Evolutionary conservation across 2,888 invertebrate genomes (phyloP).

Genomic region (Ophion costatus): DNA sequence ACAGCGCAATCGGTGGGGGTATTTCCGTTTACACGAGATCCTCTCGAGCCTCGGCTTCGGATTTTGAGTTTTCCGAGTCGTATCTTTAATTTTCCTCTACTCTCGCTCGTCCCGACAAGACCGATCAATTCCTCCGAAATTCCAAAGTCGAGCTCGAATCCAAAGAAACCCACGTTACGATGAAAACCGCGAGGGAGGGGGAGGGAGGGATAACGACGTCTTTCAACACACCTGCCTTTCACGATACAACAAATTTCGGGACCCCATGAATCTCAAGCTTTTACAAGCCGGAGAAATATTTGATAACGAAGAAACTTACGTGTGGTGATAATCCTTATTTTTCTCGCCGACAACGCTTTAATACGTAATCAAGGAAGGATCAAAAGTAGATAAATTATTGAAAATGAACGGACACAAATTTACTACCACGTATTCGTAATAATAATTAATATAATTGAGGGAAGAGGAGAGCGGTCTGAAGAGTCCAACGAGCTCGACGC

Average conservation of each 20-base stretch:
- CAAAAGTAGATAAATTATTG: slow-evolving; percentile 59
- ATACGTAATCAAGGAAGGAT: slow-evolving; percentile 54
- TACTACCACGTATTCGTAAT: slow-evolving; percentile 13
- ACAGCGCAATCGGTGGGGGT: slow-evolving; percentile 90
- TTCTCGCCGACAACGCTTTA: slow-evolving; percentile 36
- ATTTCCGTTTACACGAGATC: slow-evolving; percentile 91
- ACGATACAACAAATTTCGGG: slow-evolving; percentile 45
- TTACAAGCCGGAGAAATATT: slow-evolving; percentile 34
- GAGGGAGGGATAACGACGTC: slow-evolving; percentile 20
- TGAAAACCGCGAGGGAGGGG: slow-evolving; percentile 5
- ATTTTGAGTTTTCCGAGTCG: slow-evolving; percentile 95
- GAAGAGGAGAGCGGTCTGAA: slow-evolving; percentile 23
- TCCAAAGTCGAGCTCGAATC: slow-evolving; percentile 45
- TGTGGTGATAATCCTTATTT: slow-evolving; percentile 43
- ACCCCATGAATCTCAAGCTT: slow-evolving; percentile 54
- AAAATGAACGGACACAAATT: slow-evolving; percentile 35
- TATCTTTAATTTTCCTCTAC: slow-evolving; percentile 87
- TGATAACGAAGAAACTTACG: background rate
- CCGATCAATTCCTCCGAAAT: slow-evolving; percentile 14
- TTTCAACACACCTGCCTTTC: slow-evolving; percentile 62
- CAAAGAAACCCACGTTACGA: slow-evolving; percentile 26
- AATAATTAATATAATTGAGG: slow-evolving; percentile 24
- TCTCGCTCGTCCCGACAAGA: slow-evolving; percentile 26
- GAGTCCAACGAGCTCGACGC: slow-evolving; percentile 36
- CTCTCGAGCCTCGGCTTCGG: slow-evolving; percentile 93